Base-by-base conservation (phyloP, 2,888 invertebrate species). In the Cerceris rybyensis region DNA sequence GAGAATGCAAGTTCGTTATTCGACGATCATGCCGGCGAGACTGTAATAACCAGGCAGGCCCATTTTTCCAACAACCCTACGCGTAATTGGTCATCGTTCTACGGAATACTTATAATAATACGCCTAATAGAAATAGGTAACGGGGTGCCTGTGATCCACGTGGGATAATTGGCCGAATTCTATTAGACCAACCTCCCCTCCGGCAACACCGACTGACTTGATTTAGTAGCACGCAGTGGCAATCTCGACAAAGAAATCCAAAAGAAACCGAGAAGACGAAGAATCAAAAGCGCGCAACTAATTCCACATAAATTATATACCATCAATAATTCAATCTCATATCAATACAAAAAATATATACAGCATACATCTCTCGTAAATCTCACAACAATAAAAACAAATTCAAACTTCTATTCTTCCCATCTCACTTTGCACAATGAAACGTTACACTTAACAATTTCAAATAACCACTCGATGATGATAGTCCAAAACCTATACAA, bases 141-240 rank as follows among this genome's bases (percentile, higher is more conserved):
- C 77, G 65, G 80, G 79, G 60, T 77, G 64, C 75, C 80, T 63
- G 75, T 71, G 73, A 69, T 75, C 74, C 78, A 61, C 72, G 75
- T 76, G 78, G 70, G 75, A 88, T 90, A 89, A 90, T 90, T 87
- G 88, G 80, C 76, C 71, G 84, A 87, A 88, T 89, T 89, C 88
- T 89, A 88, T 89, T 89, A 89, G 84, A 87, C 82, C 85, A 59
- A 74, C 28, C 50, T 57, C 71, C 75, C 77, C 67, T 66, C 71
- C 70, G 64, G 74, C 66, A 52, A 52, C 55, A 81, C 61, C 43
- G 65, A 69, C 65, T 78, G 68, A 59, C 72, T 85, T 86, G 86
- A 88, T 88, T 86, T 86, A 86, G 72, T 82, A 75, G 82, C 82
- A 75, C 73, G 84, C 86, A 81, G 85, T 85, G 83, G 85, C 85